Evolutionary conservation across 2,888 invertebrate species (phyloP).

Genomic region (Poecilobothrus nobilitatus): DNA sequence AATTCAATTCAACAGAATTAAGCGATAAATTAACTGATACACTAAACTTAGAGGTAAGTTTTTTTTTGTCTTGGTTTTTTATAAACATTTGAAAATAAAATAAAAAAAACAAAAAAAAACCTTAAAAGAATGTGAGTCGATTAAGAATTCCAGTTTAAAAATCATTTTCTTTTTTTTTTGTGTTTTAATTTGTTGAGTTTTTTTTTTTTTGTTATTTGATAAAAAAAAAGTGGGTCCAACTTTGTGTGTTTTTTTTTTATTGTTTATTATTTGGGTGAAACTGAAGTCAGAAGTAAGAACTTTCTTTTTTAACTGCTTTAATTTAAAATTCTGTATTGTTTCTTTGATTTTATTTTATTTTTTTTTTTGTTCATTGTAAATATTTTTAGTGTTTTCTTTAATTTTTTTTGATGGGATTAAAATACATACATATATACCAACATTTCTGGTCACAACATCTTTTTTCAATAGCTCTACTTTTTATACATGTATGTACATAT

Average conservation of each 20-base stretch:
- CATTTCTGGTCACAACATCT: no score
- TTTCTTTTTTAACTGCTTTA: neutral
- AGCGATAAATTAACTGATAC: constrained; percentile 70
- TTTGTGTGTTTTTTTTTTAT: neutral
- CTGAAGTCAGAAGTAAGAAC: neutral
- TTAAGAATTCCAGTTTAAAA: neutral
- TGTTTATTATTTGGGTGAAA: neutral
- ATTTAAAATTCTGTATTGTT: no score
- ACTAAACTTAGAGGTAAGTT: constrained; percentile 59
- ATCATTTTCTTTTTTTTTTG: neutral
- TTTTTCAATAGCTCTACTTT: no score
- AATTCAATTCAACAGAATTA: constrained; percentile 60
- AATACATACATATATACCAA: no score
- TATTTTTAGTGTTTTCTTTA: neutral
- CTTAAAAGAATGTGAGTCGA: neutral
- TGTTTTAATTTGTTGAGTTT: neutral
- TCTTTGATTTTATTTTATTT: no score
- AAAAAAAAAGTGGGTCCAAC: constrained; percentile 4
- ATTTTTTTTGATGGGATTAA: neutral
- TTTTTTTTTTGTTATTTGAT: neutral
- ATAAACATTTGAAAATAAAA: neutral
- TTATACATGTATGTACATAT: no score
- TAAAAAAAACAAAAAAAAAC: neutral
- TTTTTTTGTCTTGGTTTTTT: neutral
- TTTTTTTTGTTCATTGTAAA: neutral